Conservation (phyloP, 2,797 vertebrate genomes). For the Intellagama lesueurii region DNA sequence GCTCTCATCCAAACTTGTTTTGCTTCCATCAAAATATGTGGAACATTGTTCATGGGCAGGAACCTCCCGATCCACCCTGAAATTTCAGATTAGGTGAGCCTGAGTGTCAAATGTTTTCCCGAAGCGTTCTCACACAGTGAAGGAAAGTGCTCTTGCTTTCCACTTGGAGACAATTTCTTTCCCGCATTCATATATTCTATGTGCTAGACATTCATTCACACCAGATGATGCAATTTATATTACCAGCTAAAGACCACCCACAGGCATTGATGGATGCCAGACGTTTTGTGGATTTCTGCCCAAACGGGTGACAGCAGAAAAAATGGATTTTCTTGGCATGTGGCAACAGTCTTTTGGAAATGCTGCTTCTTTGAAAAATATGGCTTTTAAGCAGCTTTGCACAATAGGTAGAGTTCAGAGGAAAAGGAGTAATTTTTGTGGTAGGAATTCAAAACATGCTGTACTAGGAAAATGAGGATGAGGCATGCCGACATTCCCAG, state of each 20-base stretch:
- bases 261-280: slow-evolving; percentile 10
- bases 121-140: background rate
- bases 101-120: background rate
- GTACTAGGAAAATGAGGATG: background rate
- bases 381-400: background rate
- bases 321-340: slow-evolving; percentile 23
- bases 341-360: slow-evolving; percentile 22
- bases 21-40: background rate
- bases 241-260: background rate
- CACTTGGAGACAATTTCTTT: background rate
- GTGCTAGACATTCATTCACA: slow-evolving; percentile 16
- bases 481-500: background rate
- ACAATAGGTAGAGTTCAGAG: background rate
- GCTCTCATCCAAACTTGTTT: background rate
- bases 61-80: background rate
- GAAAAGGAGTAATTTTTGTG: background rate
- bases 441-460: background rate
- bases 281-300: slow-evolving; percentile 24
- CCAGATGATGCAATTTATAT: slow-evolving; percentile 38
- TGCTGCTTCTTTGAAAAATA: background rate
- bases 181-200: background rate
- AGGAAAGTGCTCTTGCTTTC: background rate
- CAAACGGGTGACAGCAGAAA: slow-evolving; percentile 20
- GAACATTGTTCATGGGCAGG: background rate
- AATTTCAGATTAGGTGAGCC: background rate